Percentiles rank a stretch among this genome's conserved stretches.
Conservation (phyloP, 2,113 vertebrate genomes). For the Cryptoleucopteryx plumbea region DNA sequence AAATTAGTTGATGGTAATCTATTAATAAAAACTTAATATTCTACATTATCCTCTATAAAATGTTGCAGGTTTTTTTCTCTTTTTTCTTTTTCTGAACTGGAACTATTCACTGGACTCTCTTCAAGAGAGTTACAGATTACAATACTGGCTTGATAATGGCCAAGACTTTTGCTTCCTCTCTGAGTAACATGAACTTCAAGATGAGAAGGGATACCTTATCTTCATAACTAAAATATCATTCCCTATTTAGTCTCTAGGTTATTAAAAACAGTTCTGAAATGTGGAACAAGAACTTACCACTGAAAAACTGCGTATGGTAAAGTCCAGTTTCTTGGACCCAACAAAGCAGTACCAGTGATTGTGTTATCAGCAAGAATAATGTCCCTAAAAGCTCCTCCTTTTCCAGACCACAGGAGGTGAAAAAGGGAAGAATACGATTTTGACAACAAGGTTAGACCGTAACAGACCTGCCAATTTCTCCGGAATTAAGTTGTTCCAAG, state of each 20-base stretch:
- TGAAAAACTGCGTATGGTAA: background rate
- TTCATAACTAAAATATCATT: background rate
- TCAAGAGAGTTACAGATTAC: background rate
- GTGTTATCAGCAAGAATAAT: background rate
- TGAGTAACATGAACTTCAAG: background rate
- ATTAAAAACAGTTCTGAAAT: background rate
- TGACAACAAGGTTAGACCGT: background rate
- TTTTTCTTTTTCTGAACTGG: background rate
- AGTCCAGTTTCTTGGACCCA: background rate
- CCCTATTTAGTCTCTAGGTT: background rate
- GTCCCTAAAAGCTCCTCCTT: background rate
- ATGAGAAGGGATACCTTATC: background rate
- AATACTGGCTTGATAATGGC: background rate
- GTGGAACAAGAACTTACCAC: background rate
- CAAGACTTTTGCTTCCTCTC: background rate
- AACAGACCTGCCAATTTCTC: background rate
- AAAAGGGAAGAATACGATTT: background rate
- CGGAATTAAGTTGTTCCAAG: background rate
- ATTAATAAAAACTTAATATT: slow-evolving; percentile 53
- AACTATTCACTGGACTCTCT: background rate
- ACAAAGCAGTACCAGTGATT: background rate
- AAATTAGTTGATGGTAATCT: slow-evolving; percentile 54
- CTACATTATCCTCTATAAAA: background rate
- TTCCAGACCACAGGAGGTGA: background rate
- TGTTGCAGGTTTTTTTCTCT: fast-evolving